phyloP scores from a whole-genome alignment of 2,113 vertebrate species.

The Cettia cetti region DNA sequence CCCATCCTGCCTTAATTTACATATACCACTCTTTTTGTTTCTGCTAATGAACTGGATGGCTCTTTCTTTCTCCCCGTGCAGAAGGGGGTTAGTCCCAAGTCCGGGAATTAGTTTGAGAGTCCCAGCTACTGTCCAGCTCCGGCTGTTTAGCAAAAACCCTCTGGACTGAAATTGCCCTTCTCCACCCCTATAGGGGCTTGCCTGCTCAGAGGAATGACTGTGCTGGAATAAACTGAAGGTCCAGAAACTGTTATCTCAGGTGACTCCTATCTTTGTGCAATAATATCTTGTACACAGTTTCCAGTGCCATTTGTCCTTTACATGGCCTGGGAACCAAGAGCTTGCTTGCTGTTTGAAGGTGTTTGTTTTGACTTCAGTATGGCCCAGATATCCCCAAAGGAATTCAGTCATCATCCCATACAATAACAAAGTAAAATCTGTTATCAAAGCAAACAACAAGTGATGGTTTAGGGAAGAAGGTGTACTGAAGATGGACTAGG shows the following conservation, averaged over 20 bases:
- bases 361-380: neutral
- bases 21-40: neutral
- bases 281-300: neutral
- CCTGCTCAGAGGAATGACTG: neutral
- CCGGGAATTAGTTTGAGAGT: neutral
- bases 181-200: neutral
- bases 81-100: neutral
- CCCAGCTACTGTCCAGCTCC: neutral
- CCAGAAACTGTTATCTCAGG: neutral
- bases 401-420: neutral
- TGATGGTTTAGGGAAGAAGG: neutral
- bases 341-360: neutral
- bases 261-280: neutral
- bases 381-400: neutral
- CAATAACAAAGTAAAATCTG: neutral
- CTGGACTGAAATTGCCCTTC: neutral
- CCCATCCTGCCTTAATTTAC: neutral
- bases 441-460: neutral
- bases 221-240: neutral
- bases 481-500: neutral
- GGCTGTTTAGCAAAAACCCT: neutral
- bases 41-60: neutral
- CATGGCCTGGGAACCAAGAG: neutral
- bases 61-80: neutral
- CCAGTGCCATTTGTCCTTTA: neutral